Conservation (phyloP, 2,113 vertebrate genomes). For the Sakesphorus luctuosus region DNA sequence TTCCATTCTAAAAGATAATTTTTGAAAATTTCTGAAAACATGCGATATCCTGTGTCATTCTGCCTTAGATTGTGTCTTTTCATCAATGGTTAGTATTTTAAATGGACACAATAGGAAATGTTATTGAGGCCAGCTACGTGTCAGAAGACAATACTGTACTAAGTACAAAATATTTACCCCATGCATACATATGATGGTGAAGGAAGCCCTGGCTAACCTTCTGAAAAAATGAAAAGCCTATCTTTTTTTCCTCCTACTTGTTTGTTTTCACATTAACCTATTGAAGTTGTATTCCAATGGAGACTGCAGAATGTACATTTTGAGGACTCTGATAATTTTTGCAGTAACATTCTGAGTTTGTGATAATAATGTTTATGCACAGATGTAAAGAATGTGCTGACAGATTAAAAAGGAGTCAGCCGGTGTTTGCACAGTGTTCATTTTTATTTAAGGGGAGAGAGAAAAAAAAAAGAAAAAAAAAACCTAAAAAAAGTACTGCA, state of each 20-base stretch:
- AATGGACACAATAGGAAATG: constrained; percentile 22
- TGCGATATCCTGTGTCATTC: not conserved
- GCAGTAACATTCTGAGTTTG: constrained; percentile 70
- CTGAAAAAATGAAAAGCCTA: constrained; percentile 18
- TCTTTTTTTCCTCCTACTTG: not conserved
- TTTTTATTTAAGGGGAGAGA: constrained; percentile 47
- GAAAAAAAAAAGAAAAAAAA: accelerated
- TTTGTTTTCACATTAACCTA: constrained; percentile 42
- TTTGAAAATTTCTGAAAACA: constrained; percentile 36
- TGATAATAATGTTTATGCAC: constrained; percentile 78
- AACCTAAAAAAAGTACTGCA: constrained; percentile 39
- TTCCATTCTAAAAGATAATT: constrained; percentile 24
- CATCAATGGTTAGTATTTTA: constrained; percentile 57
- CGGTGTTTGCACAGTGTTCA: constrained; percentile 48
- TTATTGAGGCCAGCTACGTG: constrained; percentile 34
- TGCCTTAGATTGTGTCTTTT: constrained; percentile 13
- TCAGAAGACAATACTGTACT: constrained; percentile 42
- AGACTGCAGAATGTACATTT: constrained; percentile 56
- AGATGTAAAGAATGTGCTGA: constrained; percentile 80
- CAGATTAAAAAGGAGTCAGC: constrained; percentile 74
- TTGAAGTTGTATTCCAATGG: constrained; percentile 47
- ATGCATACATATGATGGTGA: not conserved
- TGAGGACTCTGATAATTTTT: constrained; percentile 72
- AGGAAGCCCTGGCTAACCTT: constrained; percentile 24
- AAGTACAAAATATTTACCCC: constrained; percentile 58